Percentiles rank a stretch among this genome's conserved stretches.
Conservation (phyloP, 2,797 vertebrate species). For the Yasuhikotakia modesta region DNA sequence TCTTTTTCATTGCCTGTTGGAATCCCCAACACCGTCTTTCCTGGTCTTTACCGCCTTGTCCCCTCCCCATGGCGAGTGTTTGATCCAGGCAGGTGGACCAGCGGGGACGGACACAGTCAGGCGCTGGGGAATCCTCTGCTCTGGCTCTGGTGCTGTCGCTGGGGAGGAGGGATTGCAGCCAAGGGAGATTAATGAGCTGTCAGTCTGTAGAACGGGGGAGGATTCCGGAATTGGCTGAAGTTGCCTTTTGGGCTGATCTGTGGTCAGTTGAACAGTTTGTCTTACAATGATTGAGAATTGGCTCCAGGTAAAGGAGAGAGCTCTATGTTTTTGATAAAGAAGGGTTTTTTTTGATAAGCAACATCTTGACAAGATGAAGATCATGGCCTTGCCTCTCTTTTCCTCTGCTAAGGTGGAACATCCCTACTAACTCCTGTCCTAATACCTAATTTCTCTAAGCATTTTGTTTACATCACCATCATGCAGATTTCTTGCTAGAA, state of each 20-base stretch:
- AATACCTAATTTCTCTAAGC: background rate
- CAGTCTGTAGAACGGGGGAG: slow-evolving; percentile 70
- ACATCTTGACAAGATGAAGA: slow-evolving; percentile 30
- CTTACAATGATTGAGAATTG: slow-evolving; percentile 27
- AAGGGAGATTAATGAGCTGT: slow-evolving; percentile 78
- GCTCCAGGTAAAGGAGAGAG: slow-evolving; percentile 19
- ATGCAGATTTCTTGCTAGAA: background rate
- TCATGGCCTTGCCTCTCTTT: slow-evolving; percentile 40
- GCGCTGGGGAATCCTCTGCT: slow-evolving; percentile 67
- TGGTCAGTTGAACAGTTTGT: slow-evolving; percentile 52
- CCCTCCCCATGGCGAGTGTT: slow-evolving; percentile 35
- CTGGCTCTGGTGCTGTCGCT: slow-evolving; percentile 60
- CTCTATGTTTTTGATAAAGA: slow-evolving; percentile 29
- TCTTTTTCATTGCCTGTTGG: slow-evolving; percentile 59
- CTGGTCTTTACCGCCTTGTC: slow-evolving; percentile 47
- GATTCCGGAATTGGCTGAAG: slow-evolving; percentile 54
- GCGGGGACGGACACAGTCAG: slow-evolving; percentile 47
- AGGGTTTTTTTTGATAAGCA: slow-evolving; percentile 1
- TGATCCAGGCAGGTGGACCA: slow-evolving; percentile 57
- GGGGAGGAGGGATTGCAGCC: slow-evolving; percentile 61
- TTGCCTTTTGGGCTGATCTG: slow-evolving; percentile 39
- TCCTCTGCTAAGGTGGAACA: slow-evolving; percentile 31
- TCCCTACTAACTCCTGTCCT: background rate
- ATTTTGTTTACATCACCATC: background rate
- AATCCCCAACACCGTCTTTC: slow-evolving; percentile 48